Percentiles rank a stretch among this genome's conserved stretches.
Conservation (phyloP, 2,113 vertebrate species). For the Saimiri boliviensis region DNA sequence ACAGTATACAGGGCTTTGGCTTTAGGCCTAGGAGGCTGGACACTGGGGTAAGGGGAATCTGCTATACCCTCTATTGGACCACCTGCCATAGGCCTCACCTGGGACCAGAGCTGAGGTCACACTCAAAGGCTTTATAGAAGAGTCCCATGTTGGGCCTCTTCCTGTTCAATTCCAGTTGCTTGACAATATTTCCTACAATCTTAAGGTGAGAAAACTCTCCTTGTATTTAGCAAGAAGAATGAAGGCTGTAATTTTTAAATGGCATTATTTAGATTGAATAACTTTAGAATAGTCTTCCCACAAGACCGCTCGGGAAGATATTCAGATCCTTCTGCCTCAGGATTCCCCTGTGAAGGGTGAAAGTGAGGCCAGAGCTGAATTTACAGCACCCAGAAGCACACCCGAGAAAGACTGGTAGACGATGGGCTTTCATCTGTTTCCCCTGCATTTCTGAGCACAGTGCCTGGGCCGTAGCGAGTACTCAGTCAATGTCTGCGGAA, state of each 20-base stretch:
- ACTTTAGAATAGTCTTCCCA: background rate
- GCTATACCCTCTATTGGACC: background rate
- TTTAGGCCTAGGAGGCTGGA: background rate
- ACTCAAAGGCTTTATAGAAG: background rate
- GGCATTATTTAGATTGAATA: background rate
- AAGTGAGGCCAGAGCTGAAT: background rate
- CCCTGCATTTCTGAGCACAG: background rate
- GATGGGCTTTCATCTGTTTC: background rate
- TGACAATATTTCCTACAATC: background rate
- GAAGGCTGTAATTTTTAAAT: background rate
- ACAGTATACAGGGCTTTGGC: background rate
- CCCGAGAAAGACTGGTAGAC: background rate
- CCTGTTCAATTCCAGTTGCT: background rate
- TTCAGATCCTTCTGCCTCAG: background rate
- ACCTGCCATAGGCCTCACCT: rapidly evolving
- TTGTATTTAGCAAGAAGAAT: background rate
- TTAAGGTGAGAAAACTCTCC: background rate
- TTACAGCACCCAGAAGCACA: background rate
- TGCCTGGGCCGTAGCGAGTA: background rate
- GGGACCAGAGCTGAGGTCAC: background rate
- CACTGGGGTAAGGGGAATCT: background rate
- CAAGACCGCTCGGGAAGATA: background rate
- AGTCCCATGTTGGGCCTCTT: background rate
- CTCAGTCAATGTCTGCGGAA: rapidly evolving
- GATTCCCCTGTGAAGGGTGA: background rate